Percentiles rank a stretch among this genome's conserved stretches.
These are phyloP conservation scores for Halichoeres trimaculatus DNA, from an alignment of 2,113 vertebrate genomes.

Conservation along the genomic window DNA sequence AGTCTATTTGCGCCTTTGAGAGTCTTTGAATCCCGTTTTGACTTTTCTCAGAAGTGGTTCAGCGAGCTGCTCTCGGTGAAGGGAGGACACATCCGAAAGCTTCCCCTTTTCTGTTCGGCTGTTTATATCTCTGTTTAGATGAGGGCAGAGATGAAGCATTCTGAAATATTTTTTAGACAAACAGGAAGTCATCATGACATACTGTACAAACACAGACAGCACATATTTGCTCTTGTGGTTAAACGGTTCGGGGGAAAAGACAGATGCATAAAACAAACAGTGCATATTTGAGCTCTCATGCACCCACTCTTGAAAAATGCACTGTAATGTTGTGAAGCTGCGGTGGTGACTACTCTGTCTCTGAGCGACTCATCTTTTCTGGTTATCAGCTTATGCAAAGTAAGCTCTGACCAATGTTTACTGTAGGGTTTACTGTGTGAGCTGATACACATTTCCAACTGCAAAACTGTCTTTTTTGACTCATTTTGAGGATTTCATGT, in stretches of 20 bases:
- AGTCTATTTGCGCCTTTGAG: constrained; percentile 50
- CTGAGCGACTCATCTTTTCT: too few species aligned
- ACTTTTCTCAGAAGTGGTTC: constrained; percentile 66
- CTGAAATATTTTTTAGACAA: constrained; percentile 17
- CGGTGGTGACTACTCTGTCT: too few species aligned
- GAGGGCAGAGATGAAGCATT: constrained; percentile 31
- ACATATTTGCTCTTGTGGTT: constrained; percentile 25
- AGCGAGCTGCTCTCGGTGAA: constrained; percentile 42
- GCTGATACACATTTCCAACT: too few species aligned
- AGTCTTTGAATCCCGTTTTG: constrained; percentile 30
- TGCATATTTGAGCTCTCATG: neutral
- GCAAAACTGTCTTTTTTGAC: too few species aligned
- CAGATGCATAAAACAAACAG: neutral
- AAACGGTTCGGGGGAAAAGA: constrained; percentile 16
- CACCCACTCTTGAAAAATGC: neutral
- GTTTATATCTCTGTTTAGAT: constrained; percentile 42
- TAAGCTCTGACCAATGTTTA: too few species aligned
- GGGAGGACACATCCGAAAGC: constrained; percentile 41
- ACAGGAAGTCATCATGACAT: constrained; percentile 50
- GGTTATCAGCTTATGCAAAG: too few species aligned
- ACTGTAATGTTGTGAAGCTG: constrained; percentile 4
- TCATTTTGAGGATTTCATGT: too few species aligned
- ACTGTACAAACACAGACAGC: constrained; percentile 2
- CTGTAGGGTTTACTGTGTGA: too few species aligned
- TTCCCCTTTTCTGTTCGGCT: constrained; percentile 20